phyloP scores from a whole-genome alignment of 2,888 invertebrate species.

The Euspilapteryx auroguttella region DNA sequence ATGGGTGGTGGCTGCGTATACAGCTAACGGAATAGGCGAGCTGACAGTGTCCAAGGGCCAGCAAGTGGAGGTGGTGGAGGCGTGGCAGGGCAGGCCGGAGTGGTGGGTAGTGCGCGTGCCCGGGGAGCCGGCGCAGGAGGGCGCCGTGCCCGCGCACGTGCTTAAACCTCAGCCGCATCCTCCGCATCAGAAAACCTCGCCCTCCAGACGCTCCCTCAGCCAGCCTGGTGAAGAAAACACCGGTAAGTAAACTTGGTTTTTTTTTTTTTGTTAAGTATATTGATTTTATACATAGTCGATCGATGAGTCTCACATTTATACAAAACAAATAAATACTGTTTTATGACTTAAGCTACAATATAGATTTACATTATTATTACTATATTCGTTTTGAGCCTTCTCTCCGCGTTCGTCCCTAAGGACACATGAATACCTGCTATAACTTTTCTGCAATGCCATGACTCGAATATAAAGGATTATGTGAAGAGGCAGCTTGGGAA shows the following conservation, averaged over 20 bases:
- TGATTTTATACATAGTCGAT: no score
- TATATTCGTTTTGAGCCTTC: no score
- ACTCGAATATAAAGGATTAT: no score
- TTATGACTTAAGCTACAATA: no score
- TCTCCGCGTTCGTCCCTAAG: no score
- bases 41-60: slow-evolving; percentile 87
- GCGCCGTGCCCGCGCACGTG: slow-evolving; percentile 78
- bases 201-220: slow-evolving; percentile 37
- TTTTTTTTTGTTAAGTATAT: no score
- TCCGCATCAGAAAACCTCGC: slow-evolving; percentile 35
- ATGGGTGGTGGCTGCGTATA: slow-evolving; percentile 88
- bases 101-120: slow-evolving; percentile 72
- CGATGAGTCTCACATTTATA: no score
- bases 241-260: slow-evolving; percentile 51
- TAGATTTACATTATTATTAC: no score
- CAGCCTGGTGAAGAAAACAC: slow-evolving; percentile 38
- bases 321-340: no score
- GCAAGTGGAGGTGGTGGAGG: slow-evolving; percentile 90
- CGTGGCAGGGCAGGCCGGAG: slow-evolving; percentile 67
- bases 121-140: slow-evolving; percentile 69
- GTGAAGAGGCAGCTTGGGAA: no score
- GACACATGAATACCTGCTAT: no score
- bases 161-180: slow-evolving; percentile 57
- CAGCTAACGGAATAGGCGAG: slow-evolving; percentile 76
- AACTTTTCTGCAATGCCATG: no score